Base-by-base conservation (phyloP, 2,113 vertebrate genomes). In the Psettodes erumei region DNA sequence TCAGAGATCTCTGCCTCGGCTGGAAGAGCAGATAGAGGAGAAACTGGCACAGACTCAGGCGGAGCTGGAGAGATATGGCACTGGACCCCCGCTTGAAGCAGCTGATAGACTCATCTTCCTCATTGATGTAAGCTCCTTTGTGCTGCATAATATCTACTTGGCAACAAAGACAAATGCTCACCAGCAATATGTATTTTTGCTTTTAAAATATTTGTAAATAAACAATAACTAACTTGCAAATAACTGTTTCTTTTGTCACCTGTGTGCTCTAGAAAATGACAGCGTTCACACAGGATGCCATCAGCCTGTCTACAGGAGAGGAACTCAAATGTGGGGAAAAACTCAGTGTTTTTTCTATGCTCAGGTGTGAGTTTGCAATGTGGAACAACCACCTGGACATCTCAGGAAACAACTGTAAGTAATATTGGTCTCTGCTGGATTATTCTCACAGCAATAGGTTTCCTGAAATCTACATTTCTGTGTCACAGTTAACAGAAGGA, bases 201-300 rank as follows among this genome's bases (percentile, higher is more conserved):
- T 12, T n/a, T 16, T 3, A n/a, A 32, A 23, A 9, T 62, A 42
- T 69, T 45, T 61, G 3, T 59, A 6, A n/a, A 65, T 40, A 9
- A 27, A 75, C 3, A 13, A 55, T 30, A 12, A 50, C 61, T n/a
- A 16, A 25, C 5, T 8, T 53, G 16, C 71, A 27, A 73, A 40
- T n/a, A 63, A 0, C 16, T 47, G n/a, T 51, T 35, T 58, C 3
- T 60, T n/a, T 16, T 27, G 16, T 40, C 5, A 2, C 0, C 0
- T 40, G 3, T 77, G 35, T 81, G 9, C 63, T 48, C 50, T 77
- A 98, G 96, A 71, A 96, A 95, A 88, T 97, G 18, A 94, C 92
- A 4, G 2, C 48, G 0, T 97, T 97, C 86, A 96, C 80, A 33
- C 85, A 91, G 1, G 94, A 95, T 4, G 84, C 94, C 54, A 63